Conservation (phyloP, 2,113 vertebrate genomes). For the Patagioenas fasciata region DNA sequence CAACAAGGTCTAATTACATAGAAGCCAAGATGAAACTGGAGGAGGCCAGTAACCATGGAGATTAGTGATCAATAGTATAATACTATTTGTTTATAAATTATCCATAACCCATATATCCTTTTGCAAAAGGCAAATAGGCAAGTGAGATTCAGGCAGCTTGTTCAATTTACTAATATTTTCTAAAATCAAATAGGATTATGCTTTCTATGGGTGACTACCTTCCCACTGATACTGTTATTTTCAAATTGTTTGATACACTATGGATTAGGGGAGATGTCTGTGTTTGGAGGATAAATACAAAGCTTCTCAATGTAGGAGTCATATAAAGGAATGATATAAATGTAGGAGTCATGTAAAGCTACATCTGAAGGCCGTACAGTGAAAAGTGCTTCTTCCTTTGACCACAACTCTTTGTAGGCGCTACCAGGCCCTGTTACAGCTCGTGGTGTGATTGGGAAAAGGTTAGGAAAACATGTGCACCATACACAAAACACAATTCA, state of each 20-base stretch:
- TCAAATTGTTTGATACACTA: neutral
- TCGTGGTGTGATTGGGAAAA: neutral
- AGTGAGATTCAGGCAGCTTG: neutral
- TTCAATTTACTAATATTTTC: neutral
- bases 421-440: neutral
- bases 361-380: neutral
- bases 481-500: neutral
- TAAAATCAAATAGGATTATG: neutral
- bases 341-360: neutral
- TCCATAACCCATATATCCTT: neutral
- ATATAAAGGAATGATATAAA: neutral
- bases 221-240: neutral
- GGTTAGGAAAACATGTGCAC: neutral
- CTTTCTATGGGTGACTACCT: neutral
- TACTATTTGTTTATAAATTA: conserved; percentile 44
- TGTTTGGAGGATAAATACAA: neutral
- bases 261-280: neutral
- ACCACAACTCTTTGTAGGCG: neutral
- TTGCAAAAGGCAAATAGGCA: neutral
- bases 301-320: neutral
- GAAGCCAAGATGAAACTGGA: neutral
- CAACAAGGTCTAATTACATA: neutral
- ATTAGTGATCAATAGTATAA: conserved; percentile 40
- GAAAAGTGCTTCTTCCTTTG: neutral
- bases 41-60: conserved; percentile 24